Conservation (phyloP, 2,888 invertebrate genomes). For the Odontocerum albicorne region DNA sequence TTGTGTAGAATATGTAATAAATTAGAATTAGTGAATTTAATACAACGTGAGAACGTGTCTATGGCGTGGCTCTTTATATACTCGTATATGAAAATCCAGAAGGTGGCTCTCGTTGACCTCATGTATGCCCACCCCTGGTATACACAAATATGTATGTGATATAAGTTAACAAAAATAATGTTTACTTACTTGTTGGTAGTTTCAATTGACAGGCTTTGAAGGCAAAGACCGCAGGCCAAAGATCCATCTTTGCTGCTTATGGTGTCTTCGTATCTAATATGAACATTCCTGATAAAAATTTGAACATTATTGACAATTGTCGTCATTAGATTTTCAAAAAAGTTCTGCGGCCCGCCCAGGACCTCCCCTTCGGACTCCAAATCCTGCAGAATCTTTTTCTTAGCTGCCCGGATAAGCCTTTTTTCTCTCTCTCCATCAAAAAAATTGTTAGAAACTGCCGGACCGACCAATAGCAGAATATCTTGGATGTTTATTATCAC, state of each 20-base stretch:
- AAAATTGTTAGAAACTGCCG: slow-evolving; percentile 66
- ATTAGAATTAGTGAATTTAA: too few relatives aligned
- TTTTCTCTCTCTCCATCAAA: slow-evolving; percentile 76
- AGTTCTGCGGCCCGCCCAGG: slow-evolving; percentile 64
- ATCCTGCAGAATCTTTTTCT: slow-evolving; percentile 69
- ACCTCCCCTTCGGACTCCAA: slow-evolving; percentile 63
- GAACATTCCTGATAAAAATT: slow-evolving; percentile 75
- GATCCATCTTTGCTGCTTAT: slow-evolving; percentile 66
- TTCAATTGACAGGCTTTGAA: slow-evolving; percentile 76
- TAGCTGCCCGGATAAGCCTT: slow-evolving; percentile 70
- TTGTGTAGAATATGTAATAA: too few relatives aligned
- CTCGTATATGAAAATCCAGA: too few relatives aligned
- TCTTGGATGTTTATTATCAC: slow-evolving; percentile 75
- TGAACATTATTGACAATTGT: slow-evolving; percentile 80
- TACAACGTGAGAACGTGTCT: too few relatives aligned
- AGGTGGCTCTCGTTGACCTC: too few relatives aligned
- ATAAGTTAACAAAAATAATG: too few relatives aligned
- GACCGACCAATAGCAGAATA: slow-evolving; percentile 73
- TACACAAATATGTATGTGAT: too few relatives aligned
- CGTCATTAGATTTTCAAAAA: slow-evolving; percentile 72
- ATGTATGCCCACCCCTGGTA: too few relatives aligned
- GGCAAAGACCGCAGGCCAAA: slow-evolving; percentile 74
- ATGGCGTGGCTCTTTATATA: too few relatives aligned
- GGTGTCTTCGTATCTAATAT: slow-evolving; percentile 79
- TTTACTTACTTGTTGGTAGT: slow-evolving; percentile 76